Base-by-base conservation (phyloP, 2,797 vertebrate genomes). In the Peromyscus nudipes region DNA sequence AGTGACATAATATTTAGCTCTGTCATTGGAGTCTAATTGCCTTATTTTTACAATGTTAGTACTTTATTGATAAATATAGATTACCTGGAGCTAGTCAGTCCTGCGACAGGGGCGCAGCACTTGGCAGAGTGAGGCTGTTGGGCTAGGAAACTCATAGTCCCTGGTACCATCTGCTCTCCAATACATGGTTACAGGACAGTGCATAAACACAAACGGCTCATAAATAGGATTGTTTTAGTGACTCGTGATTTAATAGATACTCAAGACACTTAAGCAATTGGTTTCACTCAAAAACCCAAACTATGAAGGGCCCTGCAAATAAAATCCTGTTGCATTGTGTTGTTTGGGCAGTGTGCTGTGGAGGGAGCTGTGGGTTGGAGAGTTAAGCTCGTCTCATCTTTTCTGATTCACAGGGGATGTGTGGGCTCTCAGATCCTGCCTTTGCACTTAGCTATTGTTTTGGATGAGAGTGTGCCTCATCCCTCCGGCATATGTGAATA, bases 1-100 rank as follows among this genome's bases (percentile, higher is more conserved):
- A 96, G 98, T 98, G 98, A 98, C 98, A 98, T 96, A 98, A 98
- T 98, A 98, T 99, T 99, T 98, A 98, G 92, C 92, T 98, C 98
- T 98, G 97, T 97, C 98, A 97, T 96, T 93, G 95, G 97, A 98
- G 98, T 94, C 96, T 97, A 98, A 98, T 98, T 98, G 97, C 96
- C 97, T 98, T 98, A 98, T 98, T 98, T 98, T 98, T 98, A 97
- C 82, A 95, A 89, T 95, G 94, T 97, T 98, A 98, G 49, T 96
- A 91, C 87, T 94, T 88, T 98, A 98, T 97, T 98, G 98, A 97
- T 98, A 98, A 97, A 98, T 98, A 95, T 69, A 97, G 98, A 97
- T 98, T 97, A 96, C 90, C 96, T 97, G 75, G 93, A 97, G 90
- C 81, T 96, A 98, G 94, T 92, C 97, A 97, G 91, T 93, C 96